Evolutionary conservation across 1,140 invertebrate species (phyloP), one percentile per base, ranked within the genome.

Genomic region (Penaeus indicus): DNA sequence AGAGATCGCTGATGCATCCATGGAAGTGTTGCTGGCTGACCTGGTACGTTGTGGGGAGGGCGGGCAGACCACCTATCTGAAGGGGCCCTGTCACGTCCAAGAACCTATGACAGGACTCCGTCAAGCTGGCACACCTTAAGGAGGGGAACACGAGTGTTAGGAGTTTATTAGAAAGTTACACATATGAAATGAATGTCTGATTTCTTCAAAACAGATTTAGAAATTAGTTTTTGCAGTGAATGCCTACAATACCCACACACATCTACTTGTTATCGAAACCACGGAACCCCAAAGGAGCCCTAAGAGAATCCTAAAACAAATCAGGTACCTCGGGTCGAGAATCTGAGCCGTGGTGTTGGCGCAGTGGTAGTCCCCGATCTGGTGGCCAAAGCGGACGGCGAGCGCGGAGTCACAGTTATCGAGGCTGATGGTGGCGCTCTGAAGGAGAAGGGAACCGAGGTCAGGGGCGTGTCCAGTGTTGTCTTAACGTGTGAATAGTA

Each of bases 61-160:
- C 94, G 0, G 98, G 98, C 7, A 99, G 93, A 0, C 98, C 98
- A 4, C 99, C 99, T 27, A 99, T 93, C 92, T 99, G 98, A 16
- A 99, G 92, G 0, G 98, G 98, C 3, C 98, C 98, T 0, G 97
- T 99, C 7, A 99, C 93, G 93, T 99, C 99, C 32, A 99, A 92
- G 92, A 99, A 98, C 75, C 98, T 95, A 92, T 99, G 97, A 92
- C 99, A 99, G 11, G 96, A 97, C 93, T 98, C 97, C 0, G 97
- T 97, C 21, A 97, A 94, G 83, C 96, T 95, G 18, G 95, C 94
- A 92, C 98, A 99, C 64, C 90, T 79, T 96, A 94, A 22, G 94
- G 92, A 91, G 87, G 54, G 62, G 62, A 62, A 32, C 16, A 25
- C 13, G n/a, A 85, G 84, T 22, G 32, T 19, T 32, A 47, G 78